phyloP scores from a whole-genome alignment of 2,113 vertebrate genomes.

The Chloropsis hardwickii region DNA sequence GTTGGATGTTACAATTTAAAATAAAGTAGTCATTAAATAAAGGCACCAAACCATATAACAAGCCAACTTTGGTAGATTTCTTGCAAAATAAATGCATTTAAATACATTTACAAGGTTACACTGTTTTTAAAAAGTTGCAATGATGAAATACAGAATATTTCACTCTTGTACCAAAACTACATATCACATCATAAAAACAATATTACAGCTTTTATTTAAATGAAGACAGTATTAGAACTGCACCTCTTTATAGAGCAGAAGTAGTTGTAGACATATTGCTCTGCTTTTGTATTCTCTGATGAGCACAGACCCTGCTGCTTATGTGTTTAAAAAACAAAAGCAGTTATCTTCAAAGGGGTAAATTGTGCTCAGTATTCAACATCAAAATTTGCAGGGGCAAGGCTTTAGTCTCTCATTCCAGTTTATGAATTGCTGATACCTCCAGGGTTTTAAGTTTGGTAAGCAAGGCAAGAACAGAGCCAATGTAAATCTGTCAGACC shows the following conservation, averaged over 20 bases:
- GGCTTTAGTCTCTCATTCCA: background rate
- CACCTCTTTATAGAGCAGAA: background rate
- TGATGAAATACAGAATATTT: constrained; percentile 39
- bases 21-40: background rate
- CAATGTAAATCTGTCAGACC: background rate
- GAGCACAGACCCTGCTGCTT: background rate
- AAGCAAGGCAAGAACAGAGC: background rate
- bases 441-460: background rate
- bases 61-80: constrained; percentile 29
- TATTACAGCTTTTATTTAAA: constrained; percentile 11
- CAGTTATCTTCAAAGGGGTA: background rate
- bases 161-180: constrained; percentile 50
- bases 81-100: constrained; percentile 56
- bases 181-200: background rate
- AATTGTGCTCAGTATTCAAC: background rate
- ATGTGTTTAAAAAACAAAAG: background rate
- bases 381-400: background rate
- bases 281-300: background rate
- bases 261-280: background rate
- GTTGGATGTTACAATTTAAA: background rate
- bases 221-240: background rate
- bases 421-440: background rate
- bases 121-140: background rate
- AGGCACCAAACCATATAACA: background rate
- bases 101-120: constrained; percentile 37